Evolutionary conservation across 2,888 invertebrate genomes (phyloP), one percentile per base, ranked within the genome.

Genomic region (Callinectes sapidus): DNA sequence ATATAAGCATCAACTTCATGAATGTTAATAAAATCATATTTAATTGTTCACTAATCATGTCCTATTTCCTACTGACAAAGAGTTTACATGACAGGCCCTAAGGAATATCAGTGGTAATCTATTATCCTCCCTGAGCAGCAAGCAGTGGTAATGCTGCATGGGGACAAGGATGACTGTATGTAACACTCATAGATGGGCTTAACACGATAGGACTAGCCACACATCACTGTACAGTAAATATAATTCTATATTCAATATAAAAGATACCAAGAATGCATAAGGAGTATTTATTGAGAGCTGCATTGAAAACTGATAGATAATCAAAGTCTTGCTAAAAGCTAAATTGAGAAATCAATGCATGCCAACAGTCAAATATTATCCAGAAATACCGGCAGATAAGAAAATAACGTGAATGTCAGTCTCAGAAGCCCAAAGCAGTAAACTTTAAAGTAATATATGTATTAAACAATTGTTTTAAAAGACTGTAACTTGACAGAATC

Each of bases 251-350:
- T 32, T 32, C 81, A 14, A 81, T 35, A n/a, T 81, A 81, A 81
- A 81, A 81, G 81, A 81, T 81, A 81, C 35, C 81, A 81, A 16
- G 35, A 35, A 81, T 81, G 81, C 81, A 81, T 81, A 81, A 71
- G n/a, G 81, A 81, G 81, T 81, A 81, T 81, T 81, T 81, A 81
- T 81, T 81, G 14, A 81, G 35, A 81, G 32, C 35, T 81, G 81
- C 81, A 81, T 81, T 35, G 35, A 81, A 81, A 81, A 81, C 18
- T 28, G 32, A 81, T 81, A 35, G 13, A 81, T 81, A 81, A 81
- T 81, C 35, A 81, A 81, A 35, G 81, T 35, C 0, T 81, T 81
- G 23, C 81, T 71, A 13, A 35, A 35, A 81, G 81, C 81, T 32
- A 32, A 81, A 35, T 14, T 81, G 35, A 35, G 3, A 81, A 81